Base-by-base conservation (phyloP, 2,113 vertebrate genomes). In the Urocolius indicus region DNA sequence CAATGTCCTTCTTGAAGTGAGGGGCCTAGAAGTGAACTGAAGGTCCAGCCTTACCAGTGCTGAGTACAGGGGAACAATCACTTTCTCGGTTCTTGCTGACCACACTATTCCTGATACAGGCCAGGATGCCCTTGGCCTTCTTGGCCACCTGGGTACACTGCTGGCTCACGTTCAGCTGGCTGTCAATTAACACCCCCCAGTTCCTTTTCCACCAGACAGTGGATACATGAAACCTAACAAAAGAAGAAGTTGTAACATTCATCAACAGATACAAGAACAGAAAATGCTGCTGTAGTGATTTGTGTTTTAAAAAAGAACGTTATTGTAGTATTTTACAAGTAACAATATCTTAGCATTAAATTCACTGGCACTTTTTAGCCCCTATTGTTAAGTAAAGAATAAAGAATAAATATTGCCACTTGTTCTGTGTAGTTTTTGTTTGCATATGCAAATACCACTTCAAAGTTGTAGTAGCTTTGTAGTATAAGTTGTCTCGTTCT, bases 321-420 rank as follows among this genome's bases (percentile, higher is more conserved):
- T n/a, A n/a, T n/a, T n/a, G n/a, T n/a, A n/a, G n/a, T n/a, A n/a
- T n/a, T n/a, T n/a, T n/a, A n/a, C n/a, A n/a, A n/a, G 16, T 59
- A 59, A 5, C 0, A 9, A 21, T 49, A 18, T 24, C 19, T 38
- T 57, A 13, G 13, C 41, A 63, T 57, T 55, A 51, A 87, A 51
- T 73, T 68, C 22, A 81, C 89, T 82, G 67, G 51, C 81, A 90
- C 54, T 57, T 84, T 96, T 93, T 74, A 89, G 68, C 95, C 80
- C 58, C 49, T 91, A 85, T 38, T 84, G 88, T 84, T 93, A 97
- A 91, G 87, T 84, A 87, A 62, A 57, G 27, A 73, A 77, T 10
- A 45, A 22, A 21, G 3, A 77, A 57, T n/a, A 19, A 43, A 34
- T 43, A 68, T 27, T 1, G 1, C 8, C 67, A n/a, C 11, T 15